Percentiles rank a stretch among this genome's conserved stretches.
These are phyloP conservation scores for Bilobella aurantiaca DNA, from an alignment of 1,140 invertebrate genomes.

Conservation along the genomic window DNA sequence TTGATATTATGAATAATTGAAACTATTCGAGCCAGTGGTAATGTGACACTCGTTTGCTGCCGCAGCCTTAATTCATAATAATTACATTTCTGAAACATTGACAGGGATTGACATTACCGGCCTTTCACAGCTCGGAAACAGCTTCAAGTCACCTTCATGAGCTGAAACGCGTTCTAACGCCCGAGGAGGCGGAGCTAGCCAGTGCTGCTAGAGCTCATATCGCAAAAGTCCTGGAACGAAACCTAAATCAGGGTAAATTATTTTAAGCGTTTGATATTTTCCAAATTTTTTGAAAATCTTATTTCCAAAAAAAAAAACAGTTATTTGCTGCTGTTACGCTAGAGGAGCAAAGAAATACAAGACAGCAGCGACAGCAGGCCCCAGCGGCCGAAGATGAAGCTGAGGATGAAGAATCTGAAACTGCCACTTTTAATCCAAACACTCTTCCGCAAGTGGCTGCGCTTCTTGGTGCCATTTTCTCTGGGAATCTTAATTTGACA, in stretches of 20 bases:
- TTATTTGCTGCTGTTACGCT: conserved; percentile 23
- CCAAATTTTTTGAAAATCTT: conserved; percentile 4
- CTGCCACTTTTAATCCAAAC: conserved; percentile 20
- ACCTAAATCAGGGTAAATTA: conserved; percentile 27
- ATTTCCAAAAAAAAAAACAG: conserved; percentile 12
- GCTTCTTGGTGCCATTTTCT: conserved; percentile 34
- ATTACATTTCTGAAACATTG: too few species aligned
- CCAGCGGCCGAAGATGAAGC: conserved; percentile 13
- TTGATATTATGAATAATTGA: too few species aligned
- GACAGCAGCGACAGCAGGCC: neutral
- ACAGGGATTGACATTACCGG: too few species aligned
- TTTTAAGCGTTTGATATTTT: too few species aligned
- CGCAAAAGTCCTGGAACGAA: conserved; percentile 28
- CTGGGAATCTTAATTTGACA: conserved; percentile 32
- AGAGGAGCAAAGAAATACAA: too few species aligned
- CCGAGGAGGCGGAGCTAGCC: conserved; percentile 24
- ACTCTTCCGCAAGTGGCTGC: conserved; percentile 33
- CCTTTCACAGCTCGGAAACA: too few species aligned
- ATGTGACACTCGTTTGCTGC: too few species aligned
- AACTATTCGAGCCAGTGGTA: too few species aligned
- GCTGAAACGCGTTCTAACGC: too few species aligned
- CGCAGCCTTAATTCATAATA: too few species aligned
- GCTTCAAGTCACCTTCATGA: too few species aligned
- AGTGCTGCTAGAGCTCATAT: conserved; percentile 27
- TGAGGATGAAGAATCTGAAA: conserved; percentile 12